These are phyloP conservation scores for Acleris sparsana DNA, from an alignment of 2,888 invertebrate genomes.

Conservation along the genomic window DNA sequence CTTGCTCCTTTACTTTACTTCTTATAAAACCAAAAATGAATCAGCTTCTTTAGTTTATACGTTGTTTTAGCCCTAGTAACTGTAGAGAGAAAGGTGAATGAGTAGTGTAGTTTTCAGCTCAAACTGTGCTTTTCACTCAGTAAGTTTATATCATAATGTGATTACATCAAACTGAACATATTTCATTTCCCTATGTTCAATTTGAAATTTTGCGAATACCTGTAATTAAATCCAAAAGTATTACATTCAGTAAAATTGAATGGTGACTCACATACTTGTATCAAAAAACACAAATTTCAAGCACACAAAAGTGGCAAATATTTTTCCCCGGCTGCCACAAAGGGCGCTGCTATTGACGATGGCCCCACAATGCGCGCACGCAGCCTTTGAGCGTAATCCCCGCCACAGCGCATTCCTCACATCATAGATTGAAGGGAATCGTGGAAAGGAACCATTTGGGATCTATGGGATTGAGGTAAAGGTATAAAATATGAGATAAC, in stretches of 20 bases:
- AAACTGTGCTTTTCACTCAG: no score
- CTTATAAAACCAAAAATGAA: no score
- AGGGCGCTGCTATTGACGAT: slow-evolving; percentile 20
- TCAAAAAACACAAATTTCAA: slow-evolving; percentile 1
- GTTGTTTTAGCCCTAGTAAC: no score
- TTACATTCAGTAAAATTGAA: not conserved
- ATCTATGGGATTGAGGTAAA: slow-evolving; percentile 7
- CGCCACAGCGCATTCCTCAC: slow-evolving; percentile 29
- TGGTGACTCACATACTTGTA: slow-evolving; percentile 3
- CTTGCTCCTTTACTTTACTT: no score
- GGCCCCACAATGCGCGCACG: slow-evolving; percentile 39
- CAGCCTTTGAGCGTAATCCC: slow-evolving; percentile 17
- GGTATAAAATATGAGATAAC: not conserved
- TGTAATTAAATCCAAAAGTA: no score
- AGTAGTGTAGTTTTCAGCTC: no score
- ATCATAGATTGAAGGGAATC: not conserved
- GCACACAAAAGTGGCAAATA: slow-evolving; percentile 37
- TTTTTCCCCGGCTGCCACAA: slow-evolving; percentile 34
- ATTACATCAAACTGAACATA: no score
- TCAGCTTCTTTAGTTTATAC: no score
- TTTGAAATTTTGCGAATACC: no score
- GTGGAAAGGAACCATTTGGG: slow-evolving; percentile 1
- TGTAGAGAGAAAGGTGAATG: no score
- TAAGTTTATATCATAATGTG: no score
- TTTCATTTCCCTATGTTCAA: no score